Conservation (phyloP, 2,888 invertebrate species). For the Unio pictorum region DNA sequence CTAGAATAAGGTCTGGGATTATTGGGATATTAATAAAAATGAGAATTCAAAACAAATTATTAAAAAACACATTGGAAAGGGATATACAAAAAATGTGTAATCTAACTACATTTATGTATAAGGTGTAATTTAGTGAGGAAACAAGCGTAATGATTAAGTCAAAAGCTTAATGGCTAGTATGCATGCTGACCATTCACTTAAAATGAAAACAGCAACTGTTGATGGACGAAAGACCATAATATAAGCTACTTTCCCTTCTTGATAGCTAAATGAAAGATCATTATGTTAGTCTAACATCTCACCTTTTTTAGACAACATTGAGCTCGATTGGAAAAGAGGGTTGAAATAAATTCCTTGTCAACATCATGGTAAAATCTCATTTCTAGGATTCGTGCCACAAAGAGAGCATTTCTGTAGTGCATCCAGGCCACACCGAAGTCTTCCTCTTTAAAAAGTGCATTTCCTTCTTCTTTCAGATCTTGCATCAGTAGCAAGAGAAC, state of each 20-base stretch:
- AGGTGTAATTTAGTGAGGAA: no score
- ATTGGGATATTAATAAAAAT: no score
- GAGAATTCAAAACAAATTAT: no score
- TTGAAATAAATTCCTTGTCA: slow-evolving; percentile 57
- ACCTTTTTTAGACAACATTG: slow-evolving; percentile 63
- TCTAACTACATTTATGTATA: no score
- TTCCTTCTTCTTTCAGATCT: slow-evolving; percentile 64
- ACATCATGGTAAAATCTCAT: slow-evolving; percentile 50
- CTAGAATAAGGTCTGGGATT: no score
- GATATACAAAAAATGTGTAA: no score
- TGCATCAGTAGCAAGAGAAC: slow-evolving; percentile 47
- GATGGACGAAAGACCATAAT: no score
- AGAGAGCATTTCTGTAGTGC: slow-evolving; percentile 58
- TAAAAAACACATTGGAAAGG: no score
- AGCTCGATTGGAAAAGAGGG: slow-evolving; percentile 61
- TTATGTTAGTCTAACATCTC: slow-evolving; percentile 11
- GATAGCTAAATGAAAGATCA: neutral
- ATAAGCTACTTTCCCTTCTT: neutral
- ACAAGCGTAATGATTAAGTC: no score
- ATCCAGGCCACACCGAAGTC: slow-evolving; percentile 53
- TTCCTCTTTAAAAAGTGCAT: slow-evolving; percentile 55
- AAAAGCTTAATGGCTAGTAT: no score
- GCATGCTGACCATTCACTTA: no score
- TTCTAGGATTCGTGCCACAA: slow-evolving; percentile 53
- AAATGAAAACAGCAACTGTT: no score